Conservation (phyloP, 2,888 invertebrate species). For the Coecobrya sp. region DNA sequence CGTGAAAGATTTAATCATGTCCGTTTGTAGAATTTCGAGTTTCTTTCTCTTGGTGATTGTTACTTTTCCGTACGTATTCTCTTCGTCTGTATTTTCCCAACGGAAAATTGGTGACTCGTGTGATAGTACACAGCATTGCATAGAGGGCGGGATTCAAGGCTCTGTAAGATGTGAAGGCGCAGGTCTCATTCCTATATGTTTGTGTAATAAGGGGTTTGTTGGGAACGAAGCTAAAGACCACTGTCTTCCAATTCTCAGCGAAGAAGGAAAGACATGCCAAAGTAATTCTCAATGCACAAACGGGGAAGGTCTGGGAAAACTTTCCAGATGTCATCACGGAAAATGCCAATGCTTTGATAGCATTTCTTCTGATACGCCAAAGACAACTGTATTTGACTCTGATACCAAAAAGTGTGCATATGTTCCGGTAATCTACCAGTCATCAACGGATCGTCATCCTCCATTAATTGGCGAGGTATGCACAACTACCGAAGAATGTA, state of each 20-base stretch:
- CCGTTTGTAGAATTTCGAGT: background rate
- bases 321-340: constrained; percentile 21
- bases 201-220: constrained; percentile 29
- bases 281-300: constrained; percentile 12
- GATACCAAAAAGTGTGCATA: constrained; percentile 23
- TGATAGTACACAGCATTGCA: background rate
- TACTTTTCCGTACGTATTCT: background rate
- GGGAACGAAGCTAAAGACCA: background rate
- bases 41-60: background rate
- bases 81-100: background rate
- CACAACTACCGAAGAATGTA: background rate
- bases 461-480: background rate
- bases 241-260: constrained; percentile 20
- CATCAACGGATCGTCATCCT: background rate
- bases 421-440: too few relatives aligned
- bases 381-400: background rate
- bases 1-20: too few relatives aligned
- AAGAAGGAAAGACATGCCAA: constrained; percentile 14
- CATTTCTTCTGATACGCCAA: background rate
- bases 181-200: background rate
- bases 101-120: constrained; percentile 4
- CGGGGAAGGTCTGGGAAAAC: constrained; percentile 9
- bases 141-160: constrained; percentile 2
- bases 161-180: background rate
- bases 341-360: constrained; percentile 63